These are phyloP conservation scores for Percopsis omiscomaycus DNA, from an alignment of 2,797 vertebrate species.

Conservation along the genomic window DNA sequence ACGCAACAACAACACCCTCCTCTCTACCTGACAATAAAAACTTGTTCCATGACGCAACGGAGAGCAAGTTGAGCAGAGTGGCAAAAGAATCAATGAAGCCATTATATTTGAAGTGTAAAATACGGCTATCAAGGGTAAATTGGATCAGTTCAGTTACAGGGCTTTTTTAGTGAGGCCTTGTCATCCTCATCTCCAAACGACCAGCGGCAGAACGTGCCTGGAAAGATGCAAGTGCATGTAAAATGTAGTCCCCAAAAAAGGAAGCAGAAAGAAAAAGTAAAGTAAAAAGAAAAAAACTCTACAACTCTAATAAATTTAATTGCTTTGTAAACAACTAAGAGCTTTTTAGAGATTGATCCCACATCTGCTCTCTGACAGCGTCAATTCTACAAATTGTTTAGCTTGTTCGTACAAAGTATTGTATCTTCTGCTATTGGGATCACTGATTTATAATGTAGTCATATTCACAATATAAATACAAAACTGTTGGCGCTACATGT, in stretches of 20 bases:
- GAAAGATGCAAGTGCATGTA: no score
- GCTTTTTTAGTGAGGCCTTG: neutral
- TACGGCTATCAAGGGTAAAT: conserved; percentile 7
- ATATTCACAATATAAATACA: conserved; percentile 12
- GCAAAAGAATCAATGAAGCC: conserved; percentile 33
- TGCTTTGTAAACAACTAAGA: no score
- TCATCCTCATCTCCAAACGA: neutral
- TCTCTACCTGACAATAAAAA: conserved; percentile 35
- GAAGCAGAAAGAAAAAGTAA: no score
- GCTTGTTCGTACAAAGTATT: conserved; percentile 11
- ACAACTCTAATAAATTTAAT: no score
- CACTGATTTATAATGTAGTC: conserved; percentile 19
- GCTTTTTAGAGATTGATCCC: neutral
- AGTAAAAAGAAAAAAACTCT: no score
- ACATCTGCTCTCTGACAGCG: neutral
- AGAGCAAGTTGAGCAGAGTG: conserved; percentile 57
- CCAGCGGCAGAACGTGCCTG: neutral
- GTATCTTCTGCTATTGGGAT: conserved; percentile 1
- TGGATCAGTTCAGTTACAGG: neutral
- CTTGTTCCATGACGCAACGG: conserved; percentile 67
- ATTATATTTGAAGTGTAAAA: conserved; percentile 31
- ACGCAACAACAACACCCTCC: conserved; percentile 13
- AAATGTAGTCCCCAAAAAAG: no score
- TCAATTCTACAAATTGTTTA: neutral
- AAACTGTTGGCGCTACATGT: conserved; percentile 5